Percentiles rank a stretch among this genome's conserved stretches.
Evolutionary conservation across 2,888 invertebrate species (phyloP).

Genomic region (Entomobrya multifasciata): DNA sequence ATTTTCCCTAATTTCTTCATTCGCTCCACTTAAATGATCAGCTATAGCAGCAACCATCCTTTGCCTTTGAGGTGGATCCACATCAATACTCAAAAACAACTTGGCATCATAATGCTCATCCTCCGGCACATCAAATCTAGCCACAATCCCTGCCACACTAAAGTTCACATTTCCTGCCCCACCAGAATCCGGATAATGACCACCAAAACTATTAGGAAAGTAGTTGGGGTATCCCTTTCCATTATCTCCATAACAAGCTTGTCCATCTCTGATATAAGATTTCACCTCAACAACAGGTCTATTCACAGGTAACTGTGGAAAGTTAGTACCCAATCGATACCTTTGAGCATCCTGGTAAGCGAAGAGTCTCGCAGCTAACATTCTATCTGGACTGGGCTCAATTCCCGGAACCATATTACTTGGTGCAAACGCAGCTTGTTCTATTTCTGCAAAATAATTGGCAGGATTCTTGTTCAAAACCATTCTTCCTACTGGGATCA

Average conservation of each 20-base stretch:
- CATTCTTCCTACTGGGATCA: constrained; percentile 66
- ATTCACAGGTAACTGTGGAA: constrained; percentile 95
- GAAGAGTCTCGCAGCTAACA: constrained; percentile 67
- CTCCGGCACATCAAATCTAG: constrained; percentile 90
- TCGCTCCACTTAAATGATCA: constrained; percentile 16
- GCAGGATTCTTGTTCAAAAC: constrained; percentile 50
- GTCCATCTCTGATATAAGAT: constrained; percentile 93
- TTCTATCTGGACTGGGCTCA: constrained; percentile 66
- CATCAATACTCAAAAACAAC: constrained; percentile 87
- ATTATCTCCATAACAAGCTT: constrained; percentile 85
- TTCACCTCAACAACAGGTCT: constrained; percentile 87
- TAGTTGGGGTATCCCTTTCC: constrained; percentile 96
- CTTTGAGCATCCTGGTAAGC: constrained; percentile 87
- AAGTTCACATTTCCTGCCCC: constrained; percentile 85
- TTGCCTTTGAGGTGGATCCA: constrained; percentile 89
- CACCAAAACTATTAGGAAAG: constrained; percentile 97
- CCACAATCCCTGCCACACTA: constrained; percentile 87
- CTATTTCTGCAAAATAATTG: constrained; percentile 66
- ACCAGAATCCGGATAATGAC: constrained; percentile 87
- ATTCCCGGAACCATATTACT: constrained; percentile 71
- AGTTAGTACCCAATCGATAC: constrained; percentile 95
- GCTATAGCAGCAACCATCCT: constrained; percentile 43
- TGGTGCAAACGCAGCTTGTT: constrained; percentile 62
- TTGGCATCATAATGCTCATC: constrained; percentile 94
- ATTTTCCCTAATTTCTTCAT: constrained; percentile 25